These are phyloP conservation scores for Mionectes olivaceus DNA, from an alignment of 2,797 vertebrate species.

Conservation along the genomic window DNA sequence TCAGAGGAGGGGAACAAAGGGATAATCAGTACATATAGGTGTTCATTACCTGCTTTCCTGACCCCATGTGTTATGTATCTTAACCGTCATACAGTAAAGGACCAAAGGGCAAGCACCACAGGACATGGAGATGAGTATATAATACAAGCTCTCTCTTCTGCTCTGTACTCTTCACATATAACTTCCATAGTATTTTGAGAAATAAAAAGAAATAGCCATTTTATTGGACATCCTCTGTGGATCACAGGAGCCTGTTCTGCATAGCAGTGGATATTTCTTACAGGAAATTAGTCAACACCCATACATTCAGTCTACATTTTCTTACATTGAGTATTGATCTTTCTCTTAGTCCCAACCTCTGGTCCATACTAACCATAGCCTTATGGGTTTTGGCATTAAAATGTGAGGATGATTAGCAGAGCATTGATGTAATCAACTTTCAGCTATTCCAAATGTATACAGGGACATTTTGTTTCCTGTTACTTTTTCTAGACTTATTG, in stretches of 20 bases:
- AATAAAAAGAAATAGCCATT: not conserved
- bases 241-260: not conserved
- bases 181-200: not conserved
- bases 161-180: not conserved
- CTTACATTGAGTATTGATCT: not conserved
- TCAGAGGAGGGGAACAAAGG: not conserved
- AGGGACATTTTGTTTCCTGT: conserved; percentile 22
- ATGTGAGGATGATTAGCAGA: conserved; percentile 18
- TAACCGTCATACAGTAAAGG: not conserved
- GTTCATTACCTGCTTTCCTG: not conserved
- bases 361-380: not conserved
- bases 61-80: not conserved
- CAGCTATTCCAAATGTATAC: not conserved
- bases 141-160: not conserved
- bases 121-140: not conserved
- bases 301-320: not conserved
- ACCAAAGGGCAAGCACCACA: not conserved
- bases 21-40: not conserved
- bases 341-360: not conserved
- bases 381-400: not conserved
- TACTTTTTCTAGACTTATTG: conserved; percentile 18
- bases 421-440: not conserved
- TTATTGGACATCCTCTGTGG: not conserved
- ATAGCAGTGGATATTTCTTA: not conserved
- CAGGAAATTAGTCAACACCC: not conserved